Evolutionary conservation across 2,888 invertebrate species (phyloP), one percentile per base, ranked within the genome.

Genomic region (Drosophila hamatofila): DNA sequence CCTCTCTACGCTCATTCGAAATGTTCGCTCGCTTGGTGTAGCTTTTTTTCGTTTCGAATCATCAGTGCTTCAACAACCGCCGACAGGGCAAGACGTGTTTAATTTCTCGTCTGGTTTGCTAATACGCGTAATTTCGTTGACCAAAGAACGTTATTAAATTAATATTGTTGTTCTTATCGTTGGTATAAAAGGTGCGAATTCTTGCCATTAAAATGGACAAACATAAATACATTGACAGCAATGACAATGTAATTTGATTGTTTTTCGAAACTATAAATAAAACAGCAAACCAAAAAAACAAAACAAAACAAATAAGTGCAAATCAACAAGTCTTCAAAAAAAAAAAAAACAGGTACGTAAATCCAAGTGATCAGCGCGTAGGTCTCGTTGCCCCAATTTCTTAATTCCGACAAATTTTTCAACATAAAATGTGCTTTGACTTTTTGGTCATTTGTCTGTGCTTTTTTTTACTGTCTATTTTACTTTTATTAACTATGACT

Each of bases 151-250:
- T 30, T 41, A 41, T 49, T 11, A 21, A 58, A 23, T 18, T 39
- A 55, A 23, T 44, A 42, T 9, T 30, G 27, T 59, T 23, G 35
- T 35, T 27, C 46, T 48, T 60, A 46, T 54, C 37, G 55, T 51
- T 35, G 39, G 16, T 27, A 60, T 48, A 39, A 57, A 58, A 54
- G 27, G 59, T 48, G 58, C 49, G 61, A 49, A 56, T 27, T 57
- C 52, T 60, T 60, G 72, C 67, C 68, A 56, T 63, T 57, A 72
- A 71, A 85, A 80, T 81, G 87, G 71, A 83, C 84, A 84, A 76
- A 83, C 78, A 78, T 67, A 78, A 79, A 74, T 70, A 65, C 58
- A 85, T 80, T 85, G 83, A 75, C 64, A 69, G 66, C 68, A 66
- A 62, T 57, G 81, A 70, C 73, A 77, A 77, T 77, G 59, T 70